These are phyloP conservation scores for Lypha dubia DNA, from an alignment of 2,888 invertebrate genomes.

Conservation along the genomic window DNA sequence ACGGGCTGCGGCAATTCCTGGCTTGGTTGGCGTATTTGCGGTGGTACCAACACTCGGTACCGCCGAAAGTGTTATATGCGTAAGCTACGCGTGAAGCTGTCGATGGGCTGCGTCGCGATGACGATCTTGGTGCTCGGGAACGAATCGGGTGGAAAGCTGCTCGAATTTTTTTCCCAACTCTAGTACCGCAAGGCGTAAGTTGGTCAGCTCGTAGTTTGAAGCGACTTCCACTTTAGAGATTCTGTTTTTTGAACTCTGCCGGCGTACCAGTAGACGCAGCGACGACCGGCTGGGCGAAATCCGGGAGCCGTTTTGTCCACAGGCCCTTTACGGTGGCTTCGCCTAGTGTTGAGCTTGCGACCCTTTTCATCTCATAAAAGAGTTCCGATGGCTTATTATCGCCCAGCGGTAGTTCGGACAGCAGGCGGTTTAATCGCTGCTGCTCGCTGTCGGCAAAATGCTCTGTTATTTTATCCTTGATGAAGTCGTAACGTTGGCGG, in stretches of 20 bases:
- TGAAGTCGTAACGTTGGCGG: background rate
- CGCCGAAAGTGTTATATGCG: too few relatives aligned
- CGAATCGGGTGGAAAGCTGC: slow-evolving; percentile 22
- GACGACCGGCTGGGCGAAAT: slow-evolving; percentile 28
- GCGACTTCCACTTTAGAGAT: background rate
- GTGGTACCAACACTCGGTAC: slow-evolving; percentile 33
- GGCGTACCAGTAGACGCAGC: slow-evolving; percentile 34
- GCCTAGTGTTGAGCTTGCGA: slow-evolving; percentile 1
- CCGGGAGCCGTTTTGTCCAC: slow-evolving; percentile 43
- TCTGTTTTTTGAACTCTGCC: slow-evolving; percentile 46
- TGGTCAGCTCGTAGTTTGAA: background rate
- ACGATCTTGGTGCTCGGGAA: slow-evolving; percentile 15
- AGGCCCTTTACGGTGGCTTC: slow-evolving; percentile 43
- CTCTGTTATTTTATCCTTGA: background rate
- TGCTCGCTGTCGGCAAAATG: slow-evolving; percentile 25
- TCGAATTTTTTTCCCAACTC: slow-evolving; percentile 39
- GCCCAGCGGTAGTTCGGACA: slow-evolving; percentile 2
- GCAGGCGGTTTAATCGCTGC: background rate
- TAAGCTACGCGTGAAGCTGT: background rate
- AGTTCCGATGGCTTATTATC: slow-evolving; percentile 32
- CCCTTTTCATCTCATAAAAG: slow-evolving; percentile 39
- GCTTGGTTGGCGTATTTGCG: slow-evolving; percentile 1
- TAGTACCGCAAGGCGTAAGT: slow-evolving; percentile 7
- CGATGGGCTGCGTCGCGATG: background rate
- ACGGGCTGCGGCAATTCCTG: too few relatives aligned